Evolutionary conservation across 1,140 invertebrate genomes (phyloP).

Genomic region (Macrobrachium nipponense): DNA sequence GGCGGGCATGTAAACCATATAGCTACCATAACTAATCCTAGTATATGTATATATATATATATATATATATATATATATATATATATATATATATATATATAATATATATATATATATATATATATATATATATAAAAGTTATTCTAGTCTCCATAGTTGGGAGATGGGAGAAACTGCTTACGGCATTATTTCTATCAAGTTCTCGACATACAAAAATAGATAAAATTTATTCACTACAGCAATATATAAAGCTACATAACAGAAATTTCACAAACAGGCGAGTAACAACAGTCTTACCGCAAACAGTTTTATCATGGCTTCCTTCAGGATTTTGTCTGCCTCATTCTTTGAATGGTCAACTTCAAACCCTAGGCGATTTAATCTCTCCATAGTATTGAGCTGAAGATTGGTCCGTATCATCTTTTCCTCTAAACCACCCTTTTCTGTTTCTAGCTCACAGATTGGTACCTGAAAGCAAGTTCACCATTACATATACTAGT

Average conservation of each 20-base stretch:
- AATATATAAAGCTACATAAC: background rate
- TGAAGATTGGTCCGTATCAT: conserved; percentile 73
- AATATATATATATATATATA: too few relatives aligned
- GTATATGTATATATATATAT: too few relatives aligned
- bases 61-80: too few relatives aligned
- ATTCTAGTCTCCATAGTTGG: too few relatives aligned
- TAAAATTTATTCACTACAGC: background rate
- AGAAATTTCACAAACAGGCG: too few relatives aligned
- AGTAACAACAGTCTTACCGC: conserved; percentile 75
- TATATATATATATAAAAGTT: too few relatives aligned
- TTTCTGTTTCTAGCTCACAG: conserved; percentile 85
- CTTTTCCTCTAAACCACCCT: conserved; percentile 83
- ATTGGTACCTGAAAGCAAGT: conserved; percentile 76
- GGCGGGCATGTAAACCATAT: too few relatives aligned
- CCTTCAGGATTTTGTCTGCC: conserved; percentile 69
- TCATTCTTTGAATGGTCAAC: conserved; percentile 67
- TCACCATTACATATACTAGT: too few relatives aligned
- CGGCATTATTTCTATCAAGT: too few relatives aligned
- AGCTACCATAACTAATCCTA: too few relatives aligned
- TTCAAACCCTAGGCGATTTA: conserved; percentile 66
- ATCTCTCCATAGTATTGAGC: conserved; percentile 59
- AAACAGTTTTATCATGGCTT: conserved; percentile 90
- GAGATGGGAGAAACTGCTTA: too few relatives aligned
- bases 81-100: too few relatives aligned
- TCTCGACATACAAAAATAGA: background rate